Conservation (phyloP, 2,797 vertebrate species). For the Steatocranus sp. region DNA sequence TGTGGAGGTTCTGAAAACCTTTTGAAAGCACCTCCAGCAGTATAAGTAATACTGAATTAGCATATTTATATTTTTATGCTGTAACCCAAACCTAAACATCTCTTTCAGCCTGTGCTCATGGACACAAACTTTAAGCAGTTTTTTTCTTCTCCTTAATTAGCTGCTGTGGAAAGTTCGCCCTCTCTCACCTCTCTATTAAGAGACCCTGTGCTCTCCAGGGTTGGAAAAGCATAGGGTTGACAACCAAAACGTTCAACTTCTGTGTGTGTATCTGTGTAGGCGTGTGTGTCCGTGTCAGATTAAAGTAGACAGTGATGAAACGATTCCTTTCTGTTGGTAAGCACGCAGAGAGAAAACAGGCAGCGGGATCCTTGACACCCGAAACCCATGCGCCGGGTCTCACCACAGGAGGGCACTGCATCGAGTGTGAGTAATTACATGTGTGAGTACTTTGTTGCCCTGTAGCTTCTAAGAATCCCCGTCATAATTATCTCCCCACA, state of each 20-base stretch:
- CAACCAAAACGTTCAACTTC: not conserved
- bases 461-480: conserved; percentile 13
- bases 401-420: conserved; percentile 33
- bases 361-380: conserved; percentile 49
- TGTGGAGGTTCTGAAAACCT: not conserved
- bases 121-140: not conserved
- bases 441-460: conserved; percentile 45
- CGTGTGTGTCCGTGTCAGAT: not conserved
- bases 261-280: not conserved
- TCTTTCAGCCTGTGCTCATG: not conserved
- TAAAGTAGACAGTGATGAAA: conserved; percentile 62
- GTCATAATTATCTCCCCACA: conserved; percentile 34
- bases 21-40: not conserved
- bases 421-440: conserved; percentile 60
- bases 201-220: not conserved
- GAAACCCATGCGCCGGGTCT: conserved; percentile 27
- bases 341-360: conserved; percentile 37
- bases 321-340: conserved; percentile 31
- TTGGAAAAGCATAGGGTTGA: not conserved
- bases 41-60: not conserved
- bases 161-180: conserved; percentile 9
- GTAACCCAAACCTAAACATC: not conserved
- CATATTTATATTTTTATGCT: not conserved
- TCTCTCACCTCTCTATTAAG: not conserved
- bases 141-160: conserved; percentile 20